A percentile compares a stretch with the other conserved stretches of the same genome.
phyloP scores from a whole-genome alignment of 2,888 invertebrate genomes.

The Acanthosoma haemorrhoidale region DNA sequence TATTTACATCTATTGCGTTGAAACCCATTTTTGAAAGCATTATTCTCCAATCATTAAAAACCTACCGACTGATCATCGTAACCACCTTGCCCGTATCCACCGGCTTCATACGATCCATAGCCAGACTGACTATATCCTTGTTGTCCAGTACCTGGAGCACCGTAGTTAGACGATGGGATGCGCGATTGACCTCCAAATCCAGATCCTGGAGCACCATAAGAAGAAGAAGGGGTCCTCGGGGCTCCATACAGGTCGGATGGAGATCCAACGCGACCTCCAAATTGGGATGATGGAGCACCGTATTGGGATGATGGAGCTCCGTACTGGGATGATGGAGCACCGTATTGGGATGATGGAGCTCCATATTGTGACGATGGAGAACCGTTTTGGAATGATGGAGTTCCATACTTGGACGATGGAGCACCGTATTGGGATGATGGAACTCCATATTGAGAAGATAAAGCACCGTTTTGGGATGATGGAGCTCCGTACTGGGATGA shows the following conservation, averaged over 20 bases:
- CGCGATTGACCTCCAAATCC: background rate
- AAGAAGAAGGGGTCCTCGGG: conserved; percentile 12
- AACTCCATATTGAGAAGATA: conserved; percentile 37
- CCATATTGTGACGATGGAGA: conserved; percentile 39
- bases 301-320: conserved; percentile 36
- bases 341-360: conserved; percentile 36
- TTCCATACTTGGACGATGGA: conserved; percentile 32
- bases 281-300: conserved; percentile 35
- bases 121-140: conserved; percentile 11
- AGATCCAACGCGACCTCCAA: conserved; percentile 31
- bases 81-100: conserved; percentile 24
- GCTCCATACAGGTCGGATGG: conserved; percentile 36
- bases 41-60: no score
- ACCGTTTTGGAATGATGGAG: conserved; percentile 27
- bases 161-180: conserved; percentile 27
- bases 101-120: no score
- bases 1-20: no score
- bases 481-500: conserved; percentile 28
- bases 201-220: conserved; percentile 30
- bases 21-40: no score
- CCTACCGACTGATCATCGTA: conserved; percentile 43
- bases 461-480: conserved; percentile 39
- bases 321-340: conserved; percentile 34
- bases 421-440: conserved; percentile 34
- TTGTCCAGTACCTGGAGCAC: background rate